phyloP scores from a whole-genome alignment of 2,888 invertebrate species.

The Trachelus stipa region DNA sequence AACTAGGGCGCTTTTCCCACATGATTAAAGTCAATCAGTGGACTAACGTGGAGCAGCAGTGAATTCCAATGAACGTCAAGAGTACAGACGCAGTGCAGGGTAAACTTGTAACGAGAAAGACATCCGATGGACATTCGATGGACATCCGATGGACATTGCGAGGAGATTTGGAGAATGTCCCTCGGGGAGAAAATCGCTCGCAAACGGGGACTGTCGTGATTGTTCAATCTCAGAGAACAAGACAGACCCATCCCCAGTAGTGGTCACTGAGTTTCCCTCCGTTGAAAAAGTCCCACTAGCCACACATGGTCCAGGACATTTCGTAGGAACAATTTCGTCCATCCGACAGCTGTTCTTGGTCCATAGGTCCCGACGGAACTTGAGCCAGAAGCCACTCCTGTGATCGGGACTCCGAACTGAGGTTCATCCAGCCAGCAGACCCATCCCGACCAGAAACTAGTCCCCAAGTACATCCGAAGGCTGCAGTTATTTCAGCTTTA shows the following conservation, averaged over 20 bases:
- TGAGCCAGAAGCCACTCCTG: neutral
- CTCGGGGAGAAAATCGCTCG: neutral
- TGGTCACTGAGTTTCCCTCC: neutral
- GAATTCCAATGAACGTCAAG: neutral
- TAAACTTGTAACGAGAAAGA: neutral
- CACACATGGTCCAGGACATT: neutral
- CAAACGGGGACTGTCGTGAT: neutral
- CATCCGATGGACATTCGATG: neutral
- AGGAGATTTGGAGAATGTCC: neutral
- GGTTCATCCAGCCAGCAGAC: neutral
- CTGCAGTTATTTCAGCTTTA: neutral
- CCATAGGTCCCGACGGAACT: neutral
- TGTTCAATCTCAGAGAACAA: neutral
- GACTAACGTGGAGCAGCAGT: neutral
- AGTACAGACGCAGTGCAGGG: neutral
- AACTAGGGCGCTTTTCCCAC: neutral
- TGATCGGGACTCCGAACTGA: no score
- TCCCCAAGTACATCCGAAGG: neutral
- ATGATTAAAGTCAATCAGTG: neutral
- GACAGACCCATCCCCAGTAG: neutral
- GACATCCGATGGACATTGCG: neutral
- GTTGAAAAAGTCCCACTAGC: neutral
- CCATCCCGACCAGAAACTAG: neutral
- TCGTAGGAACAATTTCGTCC: neutral
- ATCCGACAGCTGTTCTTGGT: neutral